Base-by-base conservation (phyloP, 2,888 invertebrate species). In the Theretra japonica region DNA sequence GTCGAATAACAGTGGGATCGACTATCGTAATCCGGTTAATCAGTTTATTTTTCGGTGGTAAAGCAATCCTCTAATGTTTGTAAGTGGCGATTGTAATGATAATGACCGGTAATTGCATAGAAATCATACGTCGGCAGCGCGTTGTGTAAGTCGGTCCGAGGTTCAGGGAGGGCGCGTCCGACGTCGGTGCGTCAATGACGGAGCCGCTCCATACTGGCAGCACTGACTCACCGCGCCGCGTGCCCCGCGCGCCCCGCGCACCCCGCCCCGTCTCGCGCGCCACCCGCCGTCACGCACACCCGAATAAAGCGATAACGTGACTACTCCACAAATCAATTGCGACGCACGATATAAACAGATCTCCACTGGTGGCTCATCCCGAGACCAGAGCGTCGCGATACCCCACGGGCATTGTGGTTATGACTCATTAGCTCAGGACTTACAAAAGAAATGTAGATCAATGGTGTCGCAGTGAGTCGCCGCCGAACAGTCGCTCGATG, bases 121-220 rank as follows among this genome's bases (percentile, higher is more conserved):
- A 53, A 53, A 53, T 53, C 53, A 17, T 53, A 53, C 19, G 19
- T 53, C 53, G 53, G 53, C n/a, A n/a, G n/a, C n/a, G 6, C 53
- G 53, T 53, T 53, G 53, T n/a, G 53, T 53, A 53, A 53, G 19
- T n/a, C 7, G n/a, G 53, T 53, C 53, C 53, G 53, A 53, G 19
- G 53, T 53, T 53, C 53, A 53, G 19, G 53, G 53, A 53, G 53
- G 53, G 53, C 53, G 53, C 53, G 53, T n/a, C 41, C 41, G 41
- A 41, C 15, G 53, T n/a, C 53, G 53, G 53, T 53, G 53, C 53
- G 53, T 17, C 53, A 53, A n/a, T 53, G 53, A 53, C 53, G 53
- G 53, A 17, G 53, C 53, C 53, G 53, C 53, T 11, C 53, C 53
- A n/a, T 17, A 17, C 53, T 17, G n/a, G n/a, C 53, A 53, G 19